phyloP scores from a whole-genome alignment of 2,888 invertebrate species.

The Leptopilina drosophilae region DNA sequence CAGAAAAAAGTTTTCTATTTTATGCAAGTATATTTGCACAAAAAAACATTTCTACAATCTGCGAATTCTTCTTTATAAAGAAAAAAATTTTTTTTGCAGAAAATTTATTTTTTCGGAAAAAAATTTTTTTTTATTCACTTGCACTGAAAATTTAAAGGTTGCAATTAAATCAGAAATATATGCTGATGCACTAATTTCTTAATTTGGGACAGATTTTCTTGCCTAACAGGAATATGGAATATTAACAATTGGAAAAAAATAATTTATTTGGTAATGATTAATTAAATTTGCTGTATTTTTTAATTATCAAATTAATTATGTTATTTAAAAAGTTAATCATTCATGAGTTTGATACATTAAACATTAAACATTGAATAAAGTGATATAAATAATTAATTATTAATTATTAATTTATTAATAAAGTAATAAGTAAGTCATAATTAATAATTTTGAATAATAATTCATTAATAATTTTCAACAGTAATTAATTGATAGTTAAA shows the following conservation, averaged over 20 bases:
- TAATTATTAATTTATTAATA: too few relatives aligned
- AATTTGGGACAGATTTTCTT: constrained; percentile 24
- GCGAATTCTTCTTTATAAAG: neutral
- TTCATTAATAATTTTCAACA: too few relatives aligned
- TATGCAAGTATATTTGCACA: constrained; percentile 8
- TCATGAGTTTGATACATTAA: too few relatives aligned
- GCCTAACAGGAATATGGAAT: neutral
- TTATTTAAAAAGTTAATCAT: too few relatives aligned
- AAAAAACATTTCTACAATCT: neutral
- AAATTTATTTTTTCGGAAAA: too few relatives aligned
- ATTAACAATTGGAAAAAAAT: too few relatives aligned
- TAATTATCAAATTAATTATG: neutral
- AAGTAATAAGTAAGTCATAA: too few relatives aligned
- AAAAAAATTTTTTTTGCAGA: neutral
- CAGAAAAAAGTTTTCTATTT: constrained; percentile 18
- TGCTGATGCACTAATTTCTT: constrained; percentile 45
- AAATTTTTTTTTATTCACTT: neutral
- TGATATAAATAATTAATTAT: too few relatives aligned
- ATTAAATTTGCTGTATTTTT: neutral
- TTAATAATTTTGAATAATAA: too few relatives aligned
- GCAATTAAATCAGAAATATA: constrained; percentile 8
- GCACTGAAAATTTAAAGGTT: constrained; percentile 11
- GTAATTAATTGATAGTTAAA: too few relatives aligned
- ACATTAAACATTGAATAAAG: too few relatives aligned
- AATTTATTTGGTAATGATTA: too few relatives aligned